Evolutionary conservation across 2,888 invertebrate species (phyloP), one percentile per base, ranked within the genome.

Genomic region (Drosophila nr. fundita): DNA sequence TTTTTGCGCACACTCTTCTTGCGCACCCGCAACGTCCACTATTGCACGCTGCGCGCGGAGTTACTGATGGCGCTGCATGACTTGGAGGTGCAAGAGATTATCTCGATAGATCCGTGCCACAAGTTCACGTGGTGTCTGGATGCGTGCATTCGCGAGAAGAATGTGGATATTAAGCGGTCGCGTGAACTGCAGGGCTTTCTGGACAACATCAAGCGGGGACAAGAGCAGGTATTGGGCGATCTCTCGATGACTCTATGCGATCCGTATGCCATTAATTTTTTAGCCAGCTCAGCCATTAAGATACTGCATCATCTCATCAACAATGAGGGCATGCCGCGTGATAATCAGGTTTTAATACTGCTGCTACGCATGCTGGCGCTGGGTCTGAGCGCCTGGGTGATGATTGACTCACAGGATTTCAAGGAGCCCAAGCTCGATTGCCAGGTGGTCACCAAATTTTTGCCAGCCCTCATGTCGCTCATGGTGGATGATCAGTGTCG

Each of bases 71-170:
- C 99, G 0, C 94, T 99, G 32, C 99, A 99, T 93, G 99, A 99
- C 92, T 94, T 97, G 61, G 99, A 99, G 94, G 96, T 98, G 69
- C 97, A 98, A 93, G 98, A 99, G 91, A 99, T 99, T 73, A 98
- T 99, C 91, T 97, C 97, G 32, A 97, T 99, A 29, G 99, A 99
- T 94, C 99, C 99, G 0, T 99, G 99, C 91, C 99, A 99, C 93
- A 99, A 99, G 93, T 99, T 99, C 90, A 99, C 99, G 0, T 99
- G 99, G 99, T 99, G 99, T 92, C 94, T 99, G 79, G 99, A 99
- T 94, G 99, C 99, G 24, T 99, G 99, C 91, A 98, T 99, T 66
- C 95, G 99, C 79, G 99, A 99, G 92, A 97, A 97, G 92, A 98
- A 98, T 94, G 98, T 99, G 48, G 99, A 99, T 90, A 96, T 97